Base-by-base conservation (phyloP, 2,888 invertebrate genomes). In the Agriopis marginaria region DNA sequence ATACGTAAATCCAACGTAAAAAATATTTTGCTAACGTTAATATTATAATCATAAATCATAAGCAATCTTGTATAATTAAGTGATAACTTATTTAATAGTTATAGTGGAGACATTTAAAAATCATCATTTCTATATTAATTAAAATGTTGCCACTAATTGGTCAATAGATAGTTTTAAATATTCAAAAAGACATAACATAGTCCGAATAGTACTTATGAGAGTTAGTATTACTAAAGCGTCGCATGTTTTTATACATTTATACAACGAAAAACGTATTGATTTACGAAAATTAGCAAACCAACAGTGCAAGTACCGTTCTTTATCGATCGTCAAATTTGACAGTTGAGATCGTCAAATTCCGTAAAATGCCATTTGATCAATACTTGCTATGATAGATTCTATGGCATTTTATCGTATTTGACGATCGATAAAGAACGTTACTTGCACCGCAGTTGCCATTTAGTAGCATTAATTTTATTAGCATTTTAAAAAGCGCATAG, bases 211-310 rank as follows among this genome's bases (percentile, higher is more conserved):
- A 75, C 67, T 76, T 79, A 72, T 71, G 68, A 72, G 71, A 62
- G 68, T 77, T 77, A 68, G 74, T 66, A 71, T 72, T 90, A 89
- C 75, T 71, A 63, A 83, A 67, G 86, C 84, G 2, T 42, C 8
- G 7, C 42, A 88, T 86, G 87, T 84, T 61, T 91, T 92, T 91
- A 89, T 91, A 93, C 86, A 89, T 88, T 90, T 76, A 87, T 92
- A 92, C 91, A 89, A 91, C 88, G 89, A 89, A 88, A 47, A 32
- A 40, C 47, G 40, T 55, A 42, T 14, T 42, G 12, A 42, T 23
- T 47, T 12, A 55, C 50, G 42, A 44, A 40, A 61, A 32, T 42
- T 55, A 58, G 56, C 55, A 42, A 42, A 42, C 50, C 39, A 3
- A 45, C 17, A 23, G 17, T 23, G 17, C 17, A 23, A 23, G 17